Base-by-base conservation (phyloP, 2,888 invertebrate genomes). In the Electrophaes corylata region DNA sequence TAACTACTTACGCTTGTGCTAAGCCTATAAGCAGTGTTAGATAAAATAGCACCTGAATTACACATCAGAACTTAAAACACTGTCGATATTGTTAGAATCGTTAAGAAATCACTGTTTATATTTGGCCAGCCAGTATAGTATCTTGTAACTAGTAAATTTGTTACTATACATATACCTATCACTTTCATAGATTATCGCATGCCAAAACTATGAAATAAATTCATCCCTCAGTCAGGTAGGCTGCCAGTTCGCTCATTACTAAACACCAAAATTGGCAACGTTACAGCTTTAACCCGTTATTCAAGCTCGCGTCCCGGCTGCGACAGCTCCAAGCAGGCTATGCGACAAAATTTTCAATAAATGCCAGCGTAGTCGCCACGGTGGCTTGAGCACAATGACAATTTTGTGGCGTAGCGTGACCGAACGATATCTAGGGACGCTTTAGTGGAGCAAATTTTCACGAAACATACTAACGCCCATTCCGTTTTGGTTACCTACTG, bases 331-430 rank as follows among this genome's bases (percentile, higher is more conserved):
- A 23, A 50, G 46, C 54, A 41, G 40, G 59, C 50, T 51, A 55
- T 51, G 59, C 59, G 50, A 60, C 59, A 51, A 51, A 60, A 60
- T 60, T 57, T 57, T 60, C 59, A 60, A 60, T 55, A 55, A 55
- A 59, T 39, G 58, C 45, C 58, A 59, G 49, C 33, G 18, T 44
- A 40, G 33, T 29, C 5, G 39, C 54, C 16, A 33, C 54, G 26
- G 44, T 49, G 53, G 18, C 16, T 40, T 35, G 23, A 23, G 48
- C 58, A 37, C 45, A 49, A 29, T 50, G 49, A 54, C 49, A 50
- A 41, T 59, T 53, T 54, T 54, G 58, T 54, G 54, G 45, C 52
- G 48, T 44, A 12, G 23, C 44, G 45, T 49, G 41, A 47, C 47
- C 41, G 33, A 18, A 43, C 41, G 11, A 39, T 45, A 44, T 47